phyloP scores from a whole-genome alignment of 2,797 vertebrate genomes.

The Morus bassanus region DNA sequence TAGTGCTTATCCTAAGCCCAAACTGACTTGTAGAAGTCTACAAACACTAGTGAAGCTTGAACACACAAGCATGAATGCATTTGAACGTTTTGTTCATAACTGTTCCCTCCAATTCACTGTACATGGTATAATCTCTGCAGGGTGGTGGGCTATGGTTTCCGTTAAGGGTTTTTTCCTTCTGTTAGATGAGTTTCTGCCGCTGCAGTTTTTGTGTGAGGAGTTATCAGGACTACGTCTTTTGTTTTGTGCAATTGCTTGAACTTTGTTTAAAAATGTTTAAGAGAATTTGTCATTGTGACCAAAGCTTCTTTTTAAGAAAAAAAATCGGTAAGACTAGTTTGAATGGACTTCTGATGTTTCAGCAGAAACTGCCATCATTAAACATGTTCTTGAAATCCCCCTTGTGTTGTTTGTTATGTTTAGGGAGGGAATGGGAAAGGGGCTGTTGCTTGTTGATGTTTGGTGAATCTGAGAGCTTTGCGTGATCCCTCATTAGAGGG shows the following conservation, averaged over 20 bases:
- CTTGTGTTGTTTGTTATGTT: not conserved
- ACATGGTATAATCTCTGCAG: not conserved
- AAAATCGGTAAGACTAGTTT: not conserved
- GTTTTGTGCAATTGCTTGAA: conserved; percentile 26
- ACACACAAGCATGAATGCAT: not conserved
- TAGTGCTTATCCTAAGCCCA: not conserved
- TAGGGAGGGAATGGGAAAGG: not conserved
- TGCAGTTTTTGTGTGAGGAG: not conserved
- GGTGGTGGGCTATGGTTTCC: not conserved
- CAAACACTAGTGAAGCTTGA: not conserved
- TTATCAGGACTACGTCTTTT: not conserved
- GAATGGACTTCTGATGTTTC: conserved; percentile 21
- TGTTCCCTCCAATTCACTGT: not conserved
- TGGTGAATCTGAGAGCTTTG: not conserved
- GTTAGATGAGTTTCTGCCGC: not conserved
- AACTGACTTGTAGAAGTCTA: not conserved
- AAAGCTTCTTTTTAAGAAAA: conserved; percentile 38
- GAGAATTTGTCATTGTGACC: conserved; percentile 49
- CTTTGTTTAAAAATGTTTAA: not conserved
- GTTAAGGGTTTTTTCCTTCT: not conserved
- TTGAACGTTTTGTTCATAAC: not conserved
- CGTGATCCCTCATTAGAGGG: not conserved
- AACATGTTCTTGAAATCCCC: conserved; percentile 54
- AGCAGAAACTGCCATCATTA: conserved; percentile 61
- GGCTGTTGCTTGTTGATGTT: not conserved